A percentile compares a stretch with the other conserved stretches of the same genome.
Conservation (phyloP, 2,888 invertebrate species). For the Drosophila paranaensis region DNA sequence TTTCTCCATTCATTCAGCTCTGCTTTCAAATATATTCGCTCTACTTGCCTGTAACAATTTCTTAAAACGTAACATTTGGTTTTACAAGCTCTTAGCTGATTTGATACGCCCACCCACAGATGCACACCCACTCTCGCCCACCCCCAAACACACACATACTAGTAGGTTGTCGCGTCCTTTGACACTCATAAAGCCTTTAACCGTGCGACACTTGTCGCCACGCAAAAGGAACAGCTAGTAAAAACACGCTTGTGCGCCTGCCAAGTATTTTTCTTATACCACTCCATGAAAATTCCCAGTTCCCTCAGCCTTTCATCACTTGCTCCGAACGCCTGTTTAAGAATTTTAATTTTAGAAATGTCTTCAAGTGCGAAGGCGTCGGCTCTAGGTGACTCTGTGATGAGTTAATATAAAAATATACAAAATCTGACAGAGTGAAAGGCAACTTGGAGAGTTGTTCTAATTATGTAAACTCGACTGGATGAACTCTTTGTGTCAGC, state of each 20-base stretch:
- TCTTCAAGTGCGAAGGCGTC: slow-evolving; percentile 16
- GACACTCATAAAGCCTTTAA: slow-evolving; percentile 52
- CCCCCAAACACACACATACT: neutral
- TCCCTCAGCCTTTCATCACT: neutral
- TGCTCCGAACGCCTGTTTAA: neutral
- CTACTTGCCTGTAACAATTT: slow-evolving; percentile 11
- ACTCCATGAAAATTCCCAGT: neutral
- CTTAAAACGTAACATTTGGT: slow-evolving; percentile 15
- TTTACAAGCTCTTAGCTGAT: slow-evolving; percentile 19
- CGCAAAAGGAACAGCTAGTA: slow-evolving; percentile 19
- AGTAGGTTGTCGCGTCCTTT: slow-evolving; percentile 36
- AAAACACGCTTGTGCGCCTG: slow-evolving; percentile 21
- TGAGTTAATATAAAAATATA: slow-evolving; percentile 61
- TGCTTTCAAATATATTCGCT: neutral
- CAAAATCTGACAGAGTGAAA: slow-evolving; percentile 35
- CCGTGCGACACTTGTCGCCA: slow-evolving; percentile 51
- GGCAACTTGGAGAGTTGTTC: slow-evolving; percentile 12
- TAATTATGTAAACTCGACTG: slow-evolving; percentile 28
- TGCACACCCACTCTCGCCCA: neutral
- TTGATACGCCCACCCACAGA: neutral
- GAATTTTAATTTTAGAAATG: slow-evolving; percentile 52
- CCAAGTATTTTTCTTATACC: slow-evolving; percentile 13
- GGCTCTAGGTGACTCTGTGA: slow-evolving; percentile 56
- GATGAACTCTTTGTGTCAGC: slow-evolving; percentile 4
- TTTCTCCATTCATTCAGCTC: neutral